Evolutionary conservation across 2,888 invertebrate genomes (phyloP), one percentile per base, ranked within the genome.

Genomic region (Shargacucullia verbasci): DNA sequence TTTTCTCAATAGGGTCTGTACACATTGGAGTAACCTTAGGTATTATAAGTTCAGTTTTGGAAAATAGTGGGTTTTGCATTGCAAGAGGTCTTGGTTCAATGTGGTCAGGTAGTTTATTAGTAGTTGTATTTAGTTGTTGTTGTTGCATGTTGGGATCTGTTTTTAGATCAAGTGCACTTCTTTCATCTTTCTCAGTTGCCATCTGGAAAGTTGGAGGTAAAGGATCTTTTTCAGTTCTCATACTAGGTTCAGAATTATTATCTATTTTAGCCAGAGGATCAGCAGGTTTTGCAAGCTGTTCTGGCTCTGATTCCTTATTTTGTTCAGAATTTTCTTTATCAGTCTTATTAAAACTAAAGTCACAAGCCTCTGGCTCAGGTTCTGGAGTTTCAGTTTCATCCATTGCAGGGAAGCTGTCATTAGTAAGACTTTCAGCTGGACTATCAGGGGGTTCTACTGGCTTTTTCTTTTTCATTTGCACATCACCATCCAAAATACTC

Each of bases 321-420:
- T 87, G 89, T 63, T 91, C 92, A 52, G 73, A 46, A 63, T 80
- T 88, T 69, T 90, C 91, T 80, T 92, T 92, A 57, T 92, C 92
- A 83, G 87, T 78, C 79, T 93, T 93, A 81, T 84, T 90, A 70
- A 92, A 90, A 81, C 92, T 94, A 80, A 93, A 94, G 72, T 94
- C 94, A 82, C 93, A 91, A 48, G 84, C 91, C 76, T 93, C 94
- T 48, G 89, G 83, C 73, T 94, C 94, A 29, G 91, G 88, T 59
- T 94, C 94, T 57, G 93, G 92, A 73, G 89, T 94, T 73, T 95
- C 96, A 61, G 95, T 94, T 78, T 95, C 95, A 84, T 97, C 97
- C 89, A 97, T 96, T 44, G 97, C 96, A 38, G 98, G 96, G 79
- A 97, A 97, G 79, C 97, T 97, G 82, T 97, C 98, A 66, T 97